Base-by-base conservation (phyloP, 2,888 invertebrate species). In the Galeruca laticollis region DNA sequence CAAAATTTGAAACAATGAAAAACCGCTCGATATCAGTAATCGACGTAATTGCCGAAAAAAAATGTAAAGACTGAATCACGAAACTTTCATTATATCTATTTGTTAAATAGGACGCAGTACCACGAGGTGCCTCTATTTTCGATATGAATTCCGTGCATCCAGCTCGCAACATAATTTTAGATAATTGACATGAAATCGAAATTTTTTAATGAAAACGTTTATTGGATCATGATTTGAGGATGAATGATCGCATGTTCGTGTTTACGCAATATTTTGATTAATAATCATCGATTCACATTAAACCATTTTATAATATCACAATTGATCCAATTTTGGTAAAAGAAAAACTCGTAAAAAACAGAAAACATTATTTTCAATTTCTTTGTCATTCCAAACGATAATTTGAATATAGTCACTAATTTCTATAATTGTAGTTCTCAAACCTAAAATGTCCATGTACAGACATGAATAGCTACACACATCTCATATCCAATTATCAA, bases 51-150 rank as follows among this genome's bases (percentile, higher is more conserved):
- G 47, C 47, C 56, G 15, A 64, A 56, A 64, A 43, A 64, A 56
- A 52, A 60, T 63, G 59, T 49, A 35, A 47, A 60, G 35, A n/a
- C 60, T 65, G 40, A 21, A 67, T 70, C 70, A 70, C 70, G 70
- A 70, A 66, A 67, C 70, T 51, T 57, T 54, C 70, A 67, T 56
- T 56, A 56, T 57, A 60, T 62, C 69, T 69, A 69, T 65, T 65
- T 65, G 54, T 60, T 57, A 73, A 73, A 68, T 68, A 56, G 71
- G 63, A 63, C 73, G 40, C 64, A 67, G 73, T 73, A 63, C 73
- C 73, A 59, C 71, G 73, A 57, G 56, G 56, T 57, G 56, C 56
- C 56, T 59, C 65, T 70, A 66, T 49, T 57, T 62, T 62, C 62
- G 57, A 57, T 68, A 15, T 57, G 49, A 63, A 51, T 68, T 59